Base-by-base conservation (phyloP, 2,797 vertebrate genomes). In the Neosalanx taihuensis region DNA sequence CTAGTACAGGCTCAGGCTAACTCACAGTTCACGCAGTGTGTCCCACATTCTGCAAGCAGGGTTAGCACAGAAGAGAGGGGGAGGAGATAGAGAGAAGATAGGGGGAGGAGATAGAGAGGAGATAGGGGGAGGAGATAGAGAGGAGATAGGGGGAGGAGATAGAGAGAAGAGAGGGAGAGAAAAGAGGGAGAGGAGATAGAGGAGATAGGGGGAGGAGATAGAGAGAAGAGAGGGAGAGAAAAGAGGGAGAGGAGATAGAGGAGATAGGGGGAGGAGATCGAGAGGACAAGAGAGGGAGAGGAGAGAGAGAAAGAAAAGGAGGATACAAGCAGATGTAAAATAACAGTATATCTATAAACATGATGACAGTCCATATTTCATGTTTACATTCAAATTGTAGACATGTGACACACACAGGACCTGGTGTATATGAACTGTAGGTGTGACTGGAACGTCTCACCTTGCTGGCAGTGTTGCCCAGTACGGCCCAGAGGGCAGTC, bases 21-120 rank as follows among this genome's bases (percentile, higher is more conserved):
- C 93, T 94, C 93, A 94, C 93, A 90, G 81, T 94, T 94, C 75
- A 94, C 82, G 84, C 93, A 94, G 87, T 93, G 89, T 85, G 92
- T 93, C 82, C 93, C 93, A 90, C 93, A 94, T 79, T 93, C 93
- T 94, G 84, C 88, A 41, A 12, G 37, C 37, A 41, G 37, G 37
- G 37, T 84, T 87, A 91, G 90, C 90, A 35, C n/a, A 53, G 51
- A 17, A 53, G 51, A 53, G 51, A 53, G 13, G 51, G 18, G 7
- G 13, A 53, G 13, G 51, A 53, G 51, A 4, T 4, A 6, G 51
- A n/a, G 51, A 53, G 17, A 15, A 53, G 51, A 17, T 0, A 7
- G 2, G 4, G 51, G 18, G 51, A 17, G 15, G 17, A 15, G 18
- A 15, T 5, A 7, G 51, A 53, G 51, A 53, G 15, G 5, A 53